Conservation (phyloP, 2,888 invertebrate genomes). For the Arrhopalites spinosus region DNA sequence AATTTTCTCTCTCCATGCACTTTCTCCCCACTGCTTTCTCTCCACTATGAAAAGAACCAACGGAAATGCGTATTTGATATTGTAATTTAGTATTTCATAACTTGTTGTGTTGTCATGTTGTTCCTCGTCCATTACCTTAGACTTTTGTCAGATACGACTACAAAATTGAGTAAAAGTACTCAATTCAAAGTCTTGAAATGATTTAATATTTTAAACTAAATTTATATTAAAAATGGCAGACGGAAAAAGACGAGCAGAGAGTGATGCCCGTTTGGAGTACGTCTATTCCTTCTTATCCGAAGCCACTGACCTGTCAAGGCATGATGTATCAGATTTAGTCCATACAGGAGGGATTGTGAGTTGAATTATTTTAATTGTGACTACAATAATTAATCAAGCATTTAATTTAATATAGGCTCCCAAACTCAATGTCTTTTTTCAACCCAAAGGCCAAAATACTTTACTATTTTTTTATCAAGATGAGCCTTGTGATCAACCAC, state of each 20-base stretch:
- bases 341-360: constrained; percentile 32
- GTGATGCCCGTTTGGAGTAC: constrained; percentile 89
- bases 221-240: constrained; percentile 50
- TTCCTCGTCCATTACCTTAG: too few relatives aligned
- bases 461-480: constrained; percentile 89
- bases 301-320: constrained; percentile 77
- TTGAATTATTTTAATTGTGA: constrained; percentile 8
- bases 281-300: constrained; percentile 86
- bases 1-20: background rate
- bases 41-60: too few relatives aligned
- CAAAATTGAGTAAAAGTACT: constrained; percentile 8
- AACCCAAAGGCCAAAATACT: constrained; percentile 83
- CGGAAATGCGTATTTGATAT: too few relatives aligned
- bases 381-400: background rate
- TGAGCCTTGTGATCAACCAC: constrained; percentile 69
- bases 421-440: constrained; percentile 83
- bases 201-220: background rate
- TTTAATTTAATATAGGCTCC: constrained; percentile 67
- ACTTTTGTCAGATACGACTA: too few relatives aligned
- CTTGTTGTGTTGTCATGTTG: too few relatives aligned
- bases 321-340: constrained; percentile 87
- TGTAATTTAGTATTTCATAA: too few relatives aligned
- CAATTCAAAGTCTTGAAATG: background rate
- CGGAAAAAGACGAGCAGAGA: constrained; percentile 75
- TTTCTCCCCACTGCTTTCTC: background rate